phyloP scores from a whole-genome alignment of 2,113 vertebrate species.

The Nesogale talazaci region DNA sequence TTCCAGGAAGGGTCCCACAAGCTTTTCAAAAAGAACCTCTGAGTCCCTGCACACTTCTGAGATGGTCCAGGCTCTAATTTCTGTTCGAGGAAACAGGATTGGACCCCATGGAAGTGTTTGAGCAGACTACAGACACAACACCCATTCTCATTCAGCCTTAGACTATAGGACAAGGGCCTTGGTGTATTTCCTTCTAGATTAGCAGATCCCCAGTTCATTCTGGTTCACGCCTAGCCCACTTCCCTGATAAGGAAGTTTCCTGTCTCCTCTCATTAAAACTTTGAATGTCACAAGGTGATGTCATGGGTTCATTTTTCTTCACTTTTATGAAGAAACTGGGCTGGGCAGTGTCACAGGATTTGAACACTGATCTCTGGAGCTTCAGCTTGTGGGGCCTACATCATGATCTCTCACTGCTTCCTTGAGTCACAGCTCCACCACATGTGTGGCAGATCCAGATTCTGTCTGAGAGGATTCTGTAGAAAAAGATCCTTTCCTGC shows the following conservation, averaged over 20 bases:
- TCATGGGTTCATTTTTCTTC: not conserved
- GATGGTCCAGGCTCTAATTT: not conserved
- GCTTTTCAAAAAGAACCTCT: not conserved
- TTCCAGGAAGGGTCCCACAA: too few species aligned
- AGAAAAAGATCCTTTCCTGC: not conserved
- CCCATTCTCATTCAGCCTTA: not conserved
- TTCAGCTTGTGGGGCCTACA: not conserved
- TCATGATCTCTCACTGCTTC: not conserved
- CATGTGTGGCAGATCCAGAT: not conserved
- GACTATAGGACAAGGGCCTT: not conserved
- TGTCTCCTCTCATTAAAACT: not conserved
- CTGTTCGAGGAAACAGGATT: not conserved
- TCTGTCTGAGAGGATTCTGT: not conserved
- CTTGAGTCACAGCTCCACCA: not conserved
- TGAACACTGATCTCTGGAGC: not conserved
- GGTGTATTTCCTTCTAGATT: not conserved
- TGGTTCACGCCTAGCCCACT: not conserved
- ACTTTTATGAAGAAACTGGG: not conserved
- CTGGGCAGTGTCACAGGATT: not conserved
- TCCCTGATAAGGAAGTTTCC: not conserved
- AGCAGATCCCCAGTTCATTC: not conserved
- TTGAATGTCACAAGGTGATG: rapidly evolving
- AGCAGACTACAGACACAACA: rapidly evolving
- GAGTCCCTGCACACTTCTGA: not conserved
- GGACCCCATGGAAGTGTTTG: not conserved